Conservation (phyloP, 2,888 invertebrate genomes). For the Heteropelma amictum region DNA sequence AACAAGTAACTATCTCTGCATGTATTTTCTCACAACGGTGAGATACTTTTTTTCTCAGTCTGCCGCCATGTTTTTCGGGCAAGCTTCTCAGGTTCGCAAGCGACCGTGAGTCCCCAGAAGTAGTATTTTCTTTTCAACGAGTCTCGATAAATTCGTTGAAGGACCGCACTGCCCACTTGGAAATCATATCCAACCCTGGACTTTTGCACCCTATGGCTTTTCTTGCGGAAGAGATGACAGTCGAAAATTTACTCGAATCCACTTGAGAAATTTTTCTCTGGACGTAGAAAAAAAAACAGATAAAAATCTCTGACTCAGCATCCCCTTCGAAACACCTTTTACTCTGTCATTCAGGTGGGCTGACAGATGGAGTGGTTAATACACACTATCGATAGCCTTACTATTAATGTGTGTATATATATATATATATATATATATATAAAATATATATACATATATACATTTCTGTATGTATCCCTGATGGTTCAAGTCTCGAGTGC, state of each 20-base stretch:
- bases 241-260: neutral
- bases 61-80: no score
- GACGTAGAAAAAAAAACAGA: neutral
- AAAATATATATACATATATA: neutral
- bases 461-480: neutral
- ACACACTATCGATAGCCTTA: neutral
- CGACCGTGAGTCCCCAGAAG: neutral
- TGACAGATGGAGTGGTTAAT: constrained; percentile 5
- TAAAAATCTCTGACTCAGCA: constrained; percentile 31
- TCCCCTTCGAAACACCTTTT: constrained; percentile 15
- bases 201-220: no score
- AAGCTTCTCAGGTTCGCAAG: neutral
- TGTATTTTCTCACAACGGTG: no score
- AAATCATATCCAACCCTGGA: neutral
- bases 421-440: no score
- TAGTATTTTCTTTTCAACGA: neutral
- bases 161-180: neutral
- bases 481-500: constrained; percentile 37
- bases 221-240: neutral
- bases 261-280: neutral
- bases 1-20: no score
- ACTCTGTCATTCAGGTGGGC: neutral
- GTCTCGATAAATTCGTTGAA: neutral
- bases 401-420: no score
- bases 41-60: no score